These are phyloP conservation scores for Hippocampus mohnikei DNA, from an alignment of 2,113 vertebrate species.

Conservation along the genomic window DNA sequence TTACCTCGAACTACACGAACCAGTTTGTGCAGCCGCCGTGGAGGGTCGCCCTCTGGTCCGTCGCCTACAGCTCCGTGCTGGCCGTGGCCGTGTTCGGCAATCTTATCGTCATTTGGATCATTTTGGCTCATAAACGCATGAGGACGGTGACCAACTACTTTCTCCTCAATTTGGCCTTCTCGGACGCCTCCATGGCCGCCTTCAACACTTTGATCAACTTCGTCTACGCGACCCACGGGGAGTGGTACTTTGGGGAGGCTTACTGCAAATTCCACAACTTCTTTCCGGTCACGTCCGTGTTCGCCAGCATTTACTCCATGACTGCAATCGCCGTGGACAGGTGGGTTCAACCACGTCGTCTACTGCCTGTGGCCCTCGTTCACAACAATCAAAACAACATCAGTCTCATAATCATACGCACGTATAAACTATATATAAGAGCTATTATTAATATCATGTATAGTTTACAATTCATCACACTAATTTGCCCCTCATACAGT, in stretches of 20 bases:
- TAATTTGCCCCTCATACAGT: not conserved
- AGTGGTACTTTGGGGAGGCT: slow-evolving; percentile 94
- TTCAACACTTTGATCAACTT: slow-evolving; percentile 95
- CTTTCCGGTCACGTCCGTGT: slow-evolving; percentile 94
- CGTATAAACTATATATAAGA: not conserved
- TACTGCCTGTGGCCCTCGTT: not conserved
- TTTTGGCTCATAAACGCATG: slow-evolving; percentile 95
- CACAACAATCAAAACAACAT: not conserved
- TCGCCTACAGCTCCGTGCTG: slow-evolving; percentile 86
- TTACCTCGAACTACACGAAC: slow-evolving; percentile 78
- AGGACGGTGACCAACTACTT: slow-evolving; percentile 96
- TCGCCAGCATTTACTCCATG: slow-evolving; percentile 99
- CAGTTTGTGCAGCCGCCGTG: slow-evolving; percentile 91
- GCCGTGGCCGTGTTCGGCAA: slow-evolving; percentile 92
- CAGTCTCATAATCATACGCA: not conserved
- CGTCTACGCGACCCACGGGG: slow-evolving; percentile 86
- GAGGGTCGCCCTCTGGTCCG: slow-evolving; percentile 91
- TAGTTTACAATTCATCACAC: too few species aligned
- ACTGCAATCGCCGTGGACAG: slow-evolving; percentile 96
- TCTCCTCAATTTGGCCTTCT: slow-evolving; percentile 91
- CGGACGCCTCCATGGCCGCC: slow-evolving; percentile 92
- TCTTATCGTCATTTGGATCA: slow-evolving; percentile 94
- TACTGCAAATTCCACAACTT: slow-evolving; percentile 99
- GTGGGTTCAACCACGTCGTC: slow-evolving; percentile 63
- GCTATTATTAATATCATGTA: not conserved